These are phyloP conservation scores for Drosophila borborema DNA, from an alignment of 2,888 invertebrate species.

Conservation along the genomic window DNA sequence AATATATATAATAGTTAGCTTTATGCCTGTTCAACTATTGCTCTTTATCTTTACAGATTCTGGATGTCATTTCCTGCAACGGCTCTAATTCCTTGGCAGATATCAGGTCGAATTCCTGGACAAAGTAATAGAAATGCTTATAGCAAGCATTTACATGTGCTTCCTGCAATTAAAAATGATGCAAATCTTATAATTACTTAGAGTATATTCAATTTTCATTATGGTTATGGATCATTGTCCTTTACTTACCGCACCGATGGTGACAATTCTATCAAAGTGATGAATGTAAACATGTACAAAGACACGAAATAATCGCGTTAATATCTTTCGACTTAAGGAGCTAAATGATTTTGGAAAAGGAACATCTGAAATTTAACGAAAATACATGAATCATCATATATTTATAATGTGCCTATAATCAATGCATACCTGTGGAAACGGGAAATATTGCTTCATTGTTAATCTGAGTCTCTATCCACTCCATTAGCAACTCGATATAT, in stretches of 20 bases:
- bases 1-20: constrained; percentile 6
- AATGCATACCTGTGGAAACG: constrained; percentile 87
- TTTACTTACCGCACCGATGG: constrained; percentile 92
- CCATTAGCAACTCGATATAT: constrained; percentile 94
- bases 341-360: constrained; percentile 95
- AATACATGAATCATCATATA: neutral
- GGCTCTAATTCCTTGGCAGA: constrained; percentile 94
- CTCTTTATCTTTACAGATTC: constrained; percentile 88
- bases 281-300: constrained; percentile 98
- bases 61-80: constrained; percentile 90
- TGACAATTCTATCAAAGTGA: constrained; percentile 95
- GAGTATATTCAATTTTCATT: neutral
- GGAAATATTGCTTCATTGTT: constrained; percentile 95
- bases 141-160: constrained; percentile 97
- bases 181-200: neutral
- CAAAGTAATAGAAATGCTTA: constrained; percentile 97
- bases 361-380: constrained; percentile 86
- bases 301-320: constrained; percentile 94
- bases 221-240: neutral
- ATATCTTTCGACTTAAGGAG: constrained; percentile 92
- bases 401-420: neutral
- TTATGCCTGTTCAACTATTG: constrained; percentile 17
- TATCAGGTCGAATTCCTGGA: constrained; percentile 93
- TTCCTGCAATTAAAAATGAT: constrained; percentile 85
- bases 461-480: constrained; percentile 96